phyloP scores from a whole-genome alignment of 2,113 vertebrate genomes.

The Cyrtonyx montezumae region DNA sequence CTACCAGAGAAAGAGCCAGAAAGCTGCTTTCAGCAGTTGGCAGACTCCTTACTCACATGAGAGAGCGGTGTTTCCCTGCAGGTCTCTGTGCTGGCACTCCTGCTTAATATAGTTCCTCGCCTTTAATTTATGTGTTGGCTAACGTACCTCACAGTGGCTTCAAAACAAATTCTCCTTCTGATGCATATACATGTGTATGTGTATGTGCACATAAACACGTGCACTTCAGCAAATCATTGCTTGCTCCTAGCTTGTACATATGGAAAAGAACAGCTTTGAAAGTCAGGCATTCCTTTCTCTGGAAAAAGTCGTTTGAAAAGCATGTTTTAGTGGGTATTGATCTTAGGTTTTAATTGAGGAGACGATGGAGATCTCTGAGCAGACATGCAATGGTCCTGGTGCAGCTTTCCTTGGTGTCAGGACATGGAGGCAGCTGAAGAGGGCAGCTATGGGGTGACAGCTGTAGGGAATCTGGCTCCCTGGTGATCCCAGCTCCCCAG shows the following conservation, averaged over 20 bases:
- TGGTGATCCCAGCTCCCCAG: not conserved
- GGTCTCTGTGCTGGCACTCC: not conserved
- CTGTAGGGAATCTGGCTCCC: not conserved
- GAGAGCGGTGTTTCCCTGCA: not conserved
- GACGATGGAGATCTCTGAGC: not conserved
- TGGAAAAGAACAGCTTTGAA: not conserved
- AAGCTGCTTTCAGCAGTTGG: not conserved
- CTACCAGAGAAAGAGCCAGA: not conserved
- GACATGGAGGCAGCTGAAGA: not conserved
- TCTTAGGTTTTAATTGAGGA: not conserved
- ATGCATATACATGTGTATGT: accelerated
- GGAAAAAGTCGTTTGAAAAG: not conserved
- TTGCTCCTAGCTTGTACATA: not conserved
- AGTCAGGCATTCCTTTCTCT: not conserved
- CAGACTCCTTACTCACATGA: not conserved
- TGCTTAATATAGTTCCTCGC: not conserved
- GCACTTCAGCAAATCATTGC: not conserved
- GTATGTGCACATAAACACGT: no score
- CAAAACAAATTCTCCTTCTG: not conserved
- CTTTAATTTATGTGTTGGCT: not conserved
- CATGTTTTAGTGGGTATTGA: not conserved
- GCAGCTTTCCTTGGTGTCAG: not conserved
- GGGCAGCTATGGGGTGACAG: not conserved
- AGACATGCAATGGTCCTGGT: not conserved
- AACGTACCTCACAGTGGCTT: not conserved